These are phyloP conservation scores for Garra rufa DNA, from an alignment of 2,113 vertebrate genomes.

Conservation along the genomic window DNA sequence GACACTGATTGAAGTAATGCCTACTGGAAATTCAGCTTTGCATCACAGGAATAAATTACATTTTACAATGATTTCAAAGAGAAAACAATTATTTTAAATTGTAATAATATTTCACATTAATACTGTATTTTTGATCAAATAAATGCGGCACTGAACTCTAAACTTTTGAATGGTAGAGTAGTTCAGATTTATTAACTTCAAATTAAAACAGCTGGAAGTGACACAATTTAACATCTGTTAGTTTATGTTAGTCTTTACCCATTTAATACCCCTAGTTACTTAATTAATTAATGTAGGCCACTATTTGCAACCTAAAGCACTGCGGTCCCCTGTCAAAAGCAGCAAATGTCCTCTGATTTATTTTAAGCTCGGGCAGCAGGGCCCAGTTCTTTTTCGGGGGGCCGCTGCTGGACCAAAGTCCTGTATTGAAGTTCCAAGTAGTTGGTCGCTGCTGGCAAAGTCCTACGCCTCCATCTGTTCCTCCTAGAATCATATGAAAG, in stretches of 20 bases:
- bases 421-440: constrained; percentile 55
- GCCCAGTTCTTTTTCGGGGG: constrained; percentile 48
- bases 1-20: not conserved
- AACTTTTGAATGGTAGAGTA: not conserved
- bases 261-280: constrained; percentile 36
- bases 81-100: not conserved
- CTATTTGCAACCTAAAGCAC: constrained; percentile 27
- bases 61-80: not conserved
- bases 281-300: constrained; percentile 40
- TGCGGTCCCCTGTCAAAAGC: constrained; percentile 13
- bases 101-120: not conserved
- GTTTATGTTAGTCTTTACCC: constrained; percentile 24
- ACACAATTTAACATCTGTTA: constrained; percentile 25
- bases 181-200: not conserved
- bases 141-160: not conserved
- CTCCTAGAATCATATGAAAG: constrained; percentile 36
- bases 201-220: not conserved
- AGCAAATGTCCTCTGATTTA: constrained; percentile 50
- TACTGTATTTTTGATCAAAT: not conserved
- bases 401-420: constrained; percentile 26
- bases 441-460: constrained; percentile 59
- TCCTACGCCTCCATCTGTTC: constrained; percentile 51
- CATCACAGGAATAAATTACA: not conserved
- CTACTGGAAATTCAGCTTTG: not conserved
- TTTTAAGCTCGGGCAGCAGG: constrained; percentile 51